These are phyloP conservation scores for Clangula hyemalis DNA, from an alignment of 2,797 vertebrate genomes.

Conservation along the genomic window DNA sequence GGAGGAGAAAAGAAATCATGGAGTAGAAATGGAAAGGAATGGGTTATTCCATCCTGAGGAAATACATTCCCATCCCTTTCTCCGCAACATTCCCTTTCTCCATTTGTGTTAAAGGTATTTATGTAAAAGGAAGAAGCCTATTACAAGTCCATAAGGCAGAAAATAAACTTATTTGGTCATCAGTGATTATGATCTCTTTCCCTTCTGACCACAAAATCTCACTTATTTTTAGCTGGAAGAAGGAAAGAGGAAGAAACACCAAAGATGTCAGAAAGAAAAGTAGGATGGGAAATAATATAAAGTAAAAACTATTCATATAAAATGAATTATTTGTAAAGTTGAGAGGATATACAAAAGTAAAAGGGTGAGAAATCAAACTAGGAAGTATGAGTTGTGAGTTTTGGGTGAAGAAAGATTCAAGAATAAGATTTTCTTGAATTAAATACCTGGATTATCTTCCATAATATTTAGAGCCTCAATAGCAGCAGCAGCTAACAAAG, in stretches of 20 bases:
- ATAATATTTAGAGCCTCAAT: constrained; percentile 96
- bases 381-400: neutral
- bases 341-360: neutral
- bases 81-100: neutral
- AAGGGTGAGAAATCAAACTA: neutral
- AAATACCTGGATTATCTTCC: constrained; percentile 94
- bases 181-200: neutral
- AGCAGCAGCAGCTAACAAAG: constrained; percentile 92
- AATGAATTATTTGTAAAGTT: neutral
- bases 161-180: neutral
- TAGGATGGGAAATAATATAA: neutral
- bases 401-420: neutral
- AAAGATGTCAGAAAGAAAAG: neutral
- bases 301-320: neutral
- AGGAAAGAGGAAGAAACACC: neutral
- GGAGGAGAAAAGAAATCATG: neutral
- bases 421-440: neutral
- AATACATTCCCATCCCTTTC: neutral
- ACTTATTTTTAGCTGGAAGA: neutral
- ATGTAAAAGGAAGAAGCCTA: neutral
- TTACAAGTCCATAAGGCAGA: neutral
- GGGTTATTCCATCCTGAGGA: neutral
- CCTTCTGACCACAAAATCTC: neutral
- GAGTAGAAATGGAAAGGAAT: neutral
- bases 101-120: neutral